These are phyloP conservation scores for Cynocephalus volans DNA, from an alignment of 2,113 vertebrate genomes.

Conservation along the genomic window DNA sequence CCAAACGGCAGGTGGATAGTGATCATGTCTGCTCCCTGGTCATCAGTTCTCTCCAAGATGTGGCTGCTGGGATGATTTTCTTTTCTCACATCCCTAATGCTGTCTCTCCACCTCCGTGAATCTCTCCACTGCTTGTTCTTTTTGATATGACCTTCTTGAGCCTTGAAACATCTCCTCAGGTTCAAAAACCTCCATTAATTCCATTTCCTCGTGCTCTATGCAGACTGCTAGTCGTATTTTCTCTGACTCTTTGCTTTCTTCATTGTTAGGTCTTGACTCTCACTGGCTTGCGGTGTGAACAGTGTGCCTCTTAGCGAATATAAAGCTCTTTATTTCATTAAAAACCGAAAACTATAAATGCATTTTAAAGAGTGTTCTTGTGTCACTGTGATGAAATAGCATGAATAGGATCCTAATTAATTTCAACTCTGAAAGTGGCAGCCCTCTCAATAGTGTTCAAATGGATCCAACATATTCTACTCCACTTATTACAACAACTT, in stretches of 20 bases:
- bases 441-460: background rate
- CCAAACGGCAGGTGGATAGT: background rate
- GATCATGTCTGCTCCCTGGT: background rate
- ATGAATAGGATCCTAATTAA: conserved; percentile 51
- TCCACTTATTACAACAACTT: conserved; percentile 31
- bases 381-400: background rate
- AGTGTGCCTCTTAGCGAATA: background rate
- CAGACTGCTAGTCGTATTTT: background rate
- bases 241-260: background rate
- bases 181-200: conserved; percentile 19
- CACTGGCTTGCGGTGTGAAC: background rate
- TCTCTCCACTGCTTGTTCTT: conserved; percentile 57
- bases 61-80: background rate
- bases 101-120: conserved; percentile 35
- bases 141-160: conserved; percentile 8
- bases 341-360: conserved; percentile 5
- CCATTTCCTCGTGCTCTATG: background rate
- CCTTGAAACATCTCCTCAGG: conserved; percentile 27
- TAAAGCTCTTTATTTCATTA: background rate
- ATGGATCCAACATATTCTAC: background rate
- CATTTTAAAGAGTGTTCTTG: background rate
- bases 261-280: background rate
- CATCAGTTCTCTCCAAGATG: background rate
- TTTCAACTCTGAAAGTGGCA: background rate
- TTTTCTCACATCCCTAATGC: conserved; percentile 3